These are phyloP conservation scores for Tangachromis dhanisi DNA, from an alignment of 2,113 vertebrate genomes.

Conservation along the genomic window DNA sequence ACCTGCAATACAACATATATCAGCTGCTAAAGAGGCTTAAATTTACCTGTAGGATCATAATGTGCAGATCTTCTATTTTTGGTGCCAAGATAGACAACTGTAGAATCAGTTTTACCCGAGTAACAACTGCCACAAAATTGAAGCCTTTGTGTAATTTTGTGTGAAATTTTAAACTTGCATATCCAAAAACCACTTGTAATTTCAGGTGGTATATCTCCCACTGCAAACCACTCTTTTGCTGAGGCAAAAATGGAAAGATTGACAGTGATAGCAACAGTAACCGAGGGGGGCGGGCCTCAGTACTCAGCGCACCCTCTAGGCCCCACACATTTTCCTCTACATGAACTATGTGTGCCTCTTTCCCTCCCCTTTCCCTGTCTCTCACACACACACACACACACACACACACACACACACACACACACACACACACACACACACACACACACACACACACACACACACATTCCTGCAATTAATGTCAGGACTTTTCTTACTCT, in stretches of 20 bases:
- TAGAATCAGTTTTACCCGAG: neutral
- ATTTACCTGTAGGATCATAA: neutral
- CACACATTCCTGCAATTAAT: slow-evolving; percentile 43
- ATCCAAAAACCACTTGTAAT: neutral
- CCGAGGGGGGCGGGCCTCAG: neutral
- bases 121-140: neutral
- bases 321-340: neutral
- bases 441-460: neutral
- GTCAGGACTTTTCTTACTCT: slow-evolving; percentile 39
- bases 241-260: neutral
- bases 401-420: no score
- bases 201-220: neutral
- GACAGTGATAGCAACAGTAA: neutral
- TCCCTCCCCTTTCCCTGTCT: neutral
- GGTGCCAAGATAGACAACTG: neutral
- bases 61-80: neutral
- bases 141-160: neutral
- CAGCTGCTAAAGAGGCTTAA: neutral
- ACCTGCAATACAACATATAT: neutral
- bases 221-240: neutral
- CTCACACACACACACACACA: neutral
- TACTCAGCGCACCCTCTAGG: neutral
- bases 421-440: neutral
- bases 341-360: neutral
- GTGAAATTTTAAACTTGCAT: neutral